Evolutionary conservation across 1,140 invertebrate species (phyloP).

Genomic region (Oedothorax gibbosus): DNA sequence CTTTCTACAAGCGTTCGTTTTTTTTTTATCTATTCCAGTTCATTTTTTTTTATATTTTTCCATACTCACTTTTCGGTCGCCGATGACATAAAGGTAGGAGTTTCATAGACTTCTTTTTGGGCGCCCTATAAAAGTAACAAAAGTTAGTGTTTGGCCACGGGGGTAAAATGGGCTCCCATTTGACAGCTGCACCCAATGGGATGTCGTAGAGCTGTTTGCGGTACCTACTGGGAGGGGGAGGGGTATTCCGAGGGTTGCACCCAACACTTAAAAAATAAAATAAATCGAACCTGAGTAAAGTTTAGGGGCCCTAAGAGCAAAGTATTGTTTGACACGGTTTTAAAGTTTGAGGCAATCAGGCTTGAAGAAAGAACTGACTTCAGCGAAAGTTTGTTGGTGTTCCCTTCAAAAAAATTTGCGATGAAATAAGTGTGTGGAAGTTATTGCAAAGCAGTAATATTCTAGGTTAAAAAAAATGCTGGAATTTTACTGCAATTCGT

Average conservation of each 20-base stretch:
- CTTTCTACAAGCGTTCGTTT: too few relatives aligned
- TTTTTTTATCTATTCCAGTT: too few relatives aligned
- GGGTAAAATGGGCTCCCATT: neutral
- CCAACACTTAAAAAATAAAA: slow-evolving; percentile 25
- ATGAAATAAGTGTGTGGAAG: too few relatives aligned
- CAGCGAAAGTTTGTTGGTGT: too few relatives aligned
- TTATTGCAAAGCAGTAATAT: too few relatives aligned
- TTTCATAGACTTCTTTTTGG: slow-evolving; percentile 20
- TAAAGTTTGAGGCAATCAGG: slow-evolving; percentile 12
- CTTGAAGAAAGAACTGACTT: too few relatives aligned
- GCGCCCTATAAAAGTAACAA: slow-evolving; percentile 21
- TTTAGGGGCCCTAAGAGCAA: slow-evolving; percentile 44
- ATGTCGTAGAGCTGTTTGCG: slow-evolving; percentile 53
- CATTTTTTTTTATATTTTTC: too few relatives aligned
- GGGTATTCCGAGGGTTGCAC: neutral
- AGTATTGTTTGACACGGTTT: slow-evolving; percentile 37
- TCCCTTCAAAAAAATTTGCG: too few relatives aligned
- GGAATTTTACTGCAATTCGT: too few relatives aligned
- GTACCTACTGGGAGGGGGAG: slow-evolving; percentile 12
- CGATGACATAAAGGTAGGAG: slow-evolving; percentile 6
- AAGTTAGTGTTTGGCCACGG: slow-evolving; percentile 14
- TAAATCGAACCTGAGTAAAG: slow-evolving; percentile 9
- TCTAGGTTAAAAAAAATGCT: too few relatives aligned
- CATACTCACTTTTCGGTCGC: neutral
- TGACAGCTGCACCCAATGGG: slow-evolving; percentile 49